phyloP scores from a whole-genome alignment of 2,888 invertebrate species.

The Steinernema hermaphroditum region DNA sequence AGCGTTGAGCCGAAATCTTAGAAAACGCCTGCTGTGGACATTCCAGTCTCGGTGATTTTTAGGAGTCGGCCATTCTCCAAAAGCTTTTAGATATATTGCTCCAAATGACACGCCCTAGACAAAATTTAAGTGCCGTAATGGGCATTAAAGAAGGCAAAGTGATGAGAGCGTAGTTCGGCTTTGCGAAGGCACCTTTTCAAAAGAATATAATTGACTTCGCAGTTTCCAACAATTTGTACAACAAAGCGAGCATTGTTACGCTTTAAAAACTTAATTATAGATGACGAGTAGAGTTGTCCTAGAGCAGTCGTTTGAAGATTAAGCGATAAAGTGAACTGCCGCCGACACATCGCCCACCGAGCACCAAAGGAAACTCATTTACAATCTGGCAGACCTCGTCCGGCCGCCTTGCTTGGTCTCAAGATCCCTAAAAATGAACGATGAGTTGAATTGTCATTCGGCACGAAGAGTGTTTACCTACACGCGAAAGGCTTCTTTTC shows the following conservation, averaged over 20 bases:
- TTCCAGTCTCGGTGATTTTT: neutral
- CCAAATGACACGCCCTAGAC: conserved; percentile 22
- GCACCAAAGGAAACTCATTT: conserved; percentile 22
- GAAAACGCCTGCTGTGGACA: neutral
- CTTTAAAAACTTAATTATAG: conserved; percentile 25
- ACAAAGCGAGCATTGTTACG: conserved; percentile 4
- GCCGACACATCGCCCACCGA: conserved; percentile 21
- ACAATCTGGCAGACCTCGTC: conserved; percentile 13
- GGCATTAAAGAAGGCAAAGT: conserved; percentile 27
- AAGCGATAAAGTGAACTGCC: conserved; percentile 10
- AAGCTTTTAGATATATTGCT: conserved; percentile 29
- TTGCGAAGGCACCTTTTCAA: neutral
- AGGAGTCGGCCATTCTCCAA: conserved; percentile 9
- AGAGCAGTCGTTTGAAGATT: conserved; percentile 18
- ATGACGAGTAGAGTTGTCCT: neutral
- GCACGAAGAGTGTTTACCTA: conserved; percentile 20
- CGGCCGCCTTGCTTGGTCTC: neutral
- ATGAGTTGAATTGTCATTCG: conserved; percentile 17
- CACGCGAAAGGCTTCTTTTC: conserved; percentile 25
- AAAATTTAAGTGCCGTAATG: conserved; percentile 28
- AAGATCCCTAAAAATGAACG: conserved; percentile 17
- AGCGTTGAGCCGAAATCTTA: neutral
- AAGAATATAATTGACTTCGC: neutral
- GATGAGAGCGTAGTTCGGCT: neutral
- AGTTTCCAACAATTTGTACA: neutral